A percentile compares a stretch with the other conserved stretches of the same genome.
Evolutionary conservation across 1,140 invertebrate species (phyloP).

Genomic region (Cydia fagiglandana): DNA sequence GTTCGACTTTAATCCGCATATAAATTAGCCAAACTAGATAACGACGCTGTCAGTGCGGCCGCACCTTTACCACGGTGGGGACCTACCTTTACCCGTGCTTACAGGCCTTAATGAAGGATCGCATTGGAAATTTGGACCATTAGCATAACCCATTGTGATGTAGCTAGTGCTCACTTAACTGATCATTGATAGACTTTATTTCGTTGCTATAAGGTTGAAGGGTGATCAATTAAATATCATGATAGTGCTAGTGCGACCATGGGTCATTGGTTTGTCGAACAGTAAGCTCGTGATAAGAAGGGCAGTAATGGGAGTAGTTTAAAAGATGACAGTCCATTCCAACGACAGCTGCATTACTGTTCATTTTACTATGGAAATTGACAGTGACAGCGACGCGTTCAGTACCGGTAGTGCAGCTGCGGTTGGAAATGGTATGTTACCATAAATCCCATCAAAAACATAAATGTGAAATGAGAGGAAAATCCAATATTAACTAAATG

Average conservation of each 20-base stretch:
- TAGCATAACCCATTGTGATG: background rate
- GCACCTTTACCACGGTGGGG: background rate
- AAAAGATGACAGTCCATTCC: too few relatives aligned
- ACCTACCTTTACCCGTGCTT: background rate
- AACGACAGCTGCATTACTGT: too few relatives aligned
- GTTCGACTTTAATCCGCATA: background rate
- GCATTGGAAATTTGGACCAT: slow-evolving; percentile 14
- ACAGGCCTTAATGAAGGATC: slow-evolving; percentile 13
- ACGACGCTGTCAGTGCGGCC: background rate
- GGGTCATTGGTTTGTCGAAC: background rate
- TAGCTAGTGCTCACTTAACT: background rate
- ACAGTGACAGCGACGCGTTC: too few relatives aligned
- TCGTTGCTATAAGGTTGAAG: too few relatives aligned
- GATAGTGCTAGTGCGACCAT: background rate
- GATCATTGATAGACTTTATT: too few relatives aligned
- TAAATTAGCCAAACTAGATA: background rate
- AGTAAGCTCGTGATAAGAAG: background rate
- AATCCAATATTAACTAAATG: too few relatives aligned
- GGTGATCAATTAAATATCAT: too few relatives aligned
- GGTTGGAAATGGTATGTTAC: too few relatives aligned
- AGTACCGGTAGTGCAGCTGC: too few relatives aligned
- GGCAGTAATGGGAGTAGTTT: background rate
- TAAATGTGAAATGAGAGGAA: too few relatives aligned
- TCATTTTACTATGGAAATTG: too few relatives aligned
- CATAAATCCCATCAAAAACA: too few relatives aligned